Base-by-base conservation (phyloP, 2,113 vertebrate species). In the Macrotis lagotis region DNA sequence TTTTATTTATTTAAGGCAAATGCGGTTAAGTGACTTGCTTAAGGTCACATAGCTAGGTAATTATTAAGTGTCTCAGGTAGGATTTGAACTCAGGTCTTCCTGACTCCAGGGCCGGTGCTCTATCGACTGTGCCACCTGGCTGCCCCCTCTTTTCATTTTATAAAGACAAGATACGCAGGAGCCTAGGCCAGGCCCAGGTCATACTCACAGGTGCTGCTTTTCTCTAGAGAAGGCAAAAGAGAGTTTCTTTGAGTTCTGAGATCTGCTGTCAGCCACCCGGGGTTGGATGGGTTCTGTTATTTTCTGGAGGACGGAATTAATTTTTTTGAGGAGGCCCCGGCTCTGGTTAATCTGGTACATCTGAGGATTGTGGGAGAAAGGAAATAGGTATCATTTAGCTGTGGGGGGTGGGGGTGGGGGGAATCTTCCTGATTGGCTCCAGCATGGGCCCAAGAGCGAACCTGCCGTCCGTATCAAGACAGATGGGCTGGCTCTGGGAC, bases 201-300 rank as follows among this genome's bases (percentile, higher is more conserved):
- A 92, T 95, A 99, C 99, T 99, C 95, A 99, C 99, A 99, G 97
- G 96, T 99, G 99, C 95, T 99, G 99, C 95, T 99, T 99, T 98
- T 99, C 99, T 96, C 99, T 98, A 97, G 99, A 99, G 98, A 99
- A 99, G 0, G 99, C 99, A 55, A 99, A 99, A n/a, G 98, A 99
- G 11, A 99, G 99, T 25, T 98, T 98, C 96, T 99, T 99, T 94
- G 98, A 97, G 0, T 96, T 98, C 95, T 99, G 98, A 0, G 98
- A 98, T 48, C 98, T 98, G 95, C 98, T 98, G 74, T 98, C 97
- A 0, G 99, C 98, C 91, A 99, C 98, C 49, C 99, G 99, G 0
- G 99, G 99, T 96, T 99, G 99, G 96, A 99, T 99, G 51, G 99
- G 99, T 95, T 98, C 99, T 0, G 99, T 99, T 95, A 99, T 98